Percentiles rank a stretch among this genome's conserved stretches.
phyloP scores from a whole-genome alignment of 2,888 invertebrate species.

The Agonum fuliginosum region DNA sequence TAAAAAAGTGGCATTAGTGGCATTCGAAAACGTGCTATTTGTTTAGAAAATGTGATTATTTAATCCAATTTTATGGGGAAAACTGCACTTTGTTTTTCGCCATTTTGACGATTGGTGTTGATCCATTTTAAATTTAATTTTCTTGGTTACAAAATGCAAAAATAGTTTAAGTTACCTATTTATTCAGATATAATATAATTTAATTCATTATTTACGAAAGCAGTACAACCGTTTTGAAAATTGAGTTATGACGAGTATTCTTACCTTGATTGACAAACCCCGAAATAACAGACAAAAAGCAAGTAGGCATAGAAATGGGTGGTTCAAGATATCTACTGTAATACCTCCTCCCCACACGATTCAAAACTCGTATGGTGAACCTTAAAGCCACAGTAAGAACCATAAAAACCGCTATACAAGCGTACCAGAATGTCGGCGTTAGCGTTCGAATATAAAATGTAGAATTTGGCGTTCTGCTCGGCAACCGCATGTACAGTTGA shows the following conservation, averaged over 20 bases:
- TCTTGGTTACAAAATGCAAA: no score
- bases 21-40: no score
- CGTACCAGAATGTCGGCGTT: constrained; percentile 66
- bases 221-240: no score
- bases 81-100: no score
- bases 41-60: no score
- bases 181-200: no score
- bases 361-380: constrained; percentile 65
- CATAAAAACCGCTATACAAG: constrained; percentile 64
- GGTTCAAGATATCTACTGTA: constrained; percentile 62
- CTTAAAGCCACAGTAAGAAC: constrained; percentile 66
- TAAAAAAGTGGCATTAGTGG: no score
- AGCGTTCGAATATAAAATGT: constrained; percentile 68
- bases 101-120: no score
- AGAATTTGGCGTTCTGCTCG: constrained; percentile 66
- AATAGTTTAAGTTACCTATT: no score
- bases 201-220: no score
- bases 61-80: no score
- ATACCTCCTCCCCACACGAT: constrained; percentile 61
- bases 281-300: constrained; percentile 67
- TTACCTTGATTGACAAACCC: constrained; percentile 70
- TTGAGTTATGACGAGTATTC: constrained; percentile 49
- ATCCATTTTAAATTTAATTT: no score
- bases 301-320: constrained; percentile 66
- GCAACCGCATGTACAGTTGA: constrained; percentile 67